Base-by-base conservation (phyloP, 2,888 invertebrate species). In the Xestia c-nigrum region DNA sequence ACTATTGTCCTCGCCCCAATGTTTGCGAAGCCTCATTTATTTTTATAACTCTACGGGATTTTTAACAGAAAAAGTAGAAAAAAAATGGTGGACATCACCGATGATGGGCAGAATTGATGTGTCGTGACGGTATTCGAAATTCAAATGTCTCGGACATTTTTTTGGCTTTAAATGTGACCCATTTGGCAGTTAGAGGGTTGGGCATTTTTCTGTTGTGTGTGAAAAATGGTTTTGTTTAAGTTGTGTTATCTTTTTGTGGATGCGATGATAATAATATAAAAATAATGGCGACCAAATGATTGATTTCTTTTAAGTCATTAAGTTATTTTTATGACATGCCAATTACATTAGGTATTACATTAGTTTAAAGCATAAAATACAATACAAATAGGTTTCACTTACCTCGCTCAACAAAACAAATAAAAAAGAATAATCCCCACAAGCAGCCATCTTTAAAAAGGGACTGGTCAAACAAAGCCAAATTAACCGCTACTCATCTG, bases 1-100 rank as follows among this genome's bases (percentile, higher is more conserved):
- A 95, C 95, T 95, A 96, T 96, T 96, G 96, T 96, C 93, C 93
- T 94, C 94, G 92, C 94, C 94, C 95, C 94, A 93, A 82, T 93
- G 94, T 93, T 93, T 90, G 95, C 92, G 93, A 94, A 93, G 94
- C 92, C 94, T 94, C 95, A 94, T 95, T 95, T 95, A 95, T 94
- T 95, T 95, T 95, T 95, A 95, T 94, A 94, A 92, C 94, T 91
- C 91, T 87, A 93, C 91, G 94, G 92, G 90, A 91, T 95, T 95
- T 94, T 95, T 94, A 94, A 94, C 93, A 93, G 92, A 93, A 93
- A 93, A 93, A 91, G 90, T 88, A 78, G 79, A 71, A 88, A 89
- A 92, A 93, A 93, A 93, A 91, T 90, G 85, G 90, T 91, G 94
- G 94, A 93, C 94, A 93, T 89, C 89, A 85, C 88, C 88, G 91